Evolutionary conservation across 2,113 vertebrate genomes (phyloP).

Genomic region (Glaucidium brasilianum): DNA sequence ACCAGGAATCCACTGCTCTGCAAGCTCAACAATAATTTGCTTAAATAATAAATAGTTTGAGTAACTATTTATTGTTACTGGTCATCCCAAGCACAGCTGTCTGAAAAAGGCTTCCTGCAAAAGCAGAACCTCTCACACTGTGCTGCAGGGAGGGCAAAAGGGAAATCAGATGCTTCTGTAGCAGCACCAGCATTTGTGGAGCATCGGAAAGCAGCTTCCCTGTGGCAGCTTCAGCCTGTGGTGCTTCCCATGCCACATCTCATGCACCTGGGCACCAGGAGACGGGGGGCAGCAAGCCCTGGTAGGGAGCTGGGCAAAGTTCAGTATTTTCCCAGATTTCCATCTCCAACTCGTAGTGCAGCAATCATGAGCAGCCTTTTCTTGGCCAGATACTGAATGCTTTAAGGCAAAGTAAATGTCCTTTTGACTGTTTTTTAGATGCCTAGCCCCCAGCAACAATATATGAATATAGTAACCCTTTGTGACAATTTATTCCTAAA

Average conservation of each 20-base stretch:
- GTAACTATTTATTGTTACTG: too few species aligned
- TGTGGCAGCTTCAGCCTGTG: background rate
- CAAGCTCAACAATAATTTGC: background rate
- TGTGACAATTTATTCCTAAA: background rate
- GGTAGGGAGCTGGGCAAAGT: background rate
- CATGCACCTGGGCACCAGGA: fast-evolving
- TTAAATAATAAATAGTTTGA: background rate
- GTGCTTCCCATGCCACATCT: background rate
- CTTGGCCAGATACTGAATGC: background rate
- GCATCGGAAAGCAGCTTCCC: background rate
- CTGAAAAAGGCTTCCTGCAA: background rate
- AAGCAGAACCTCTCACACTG: background rate
- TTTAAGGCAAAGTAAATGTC: background rate
- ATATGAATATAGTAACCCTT: background rate
- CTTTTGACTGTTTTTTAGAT: background rate
- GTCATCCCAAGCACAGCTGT: background rate
- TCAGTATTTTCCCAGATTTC: background rate
- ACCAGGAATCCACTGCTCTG: background rate
- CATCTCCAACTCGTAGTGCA: fast-evolving
- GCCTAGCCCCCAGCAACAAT: background rate
- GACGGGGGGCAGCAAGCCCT: background rate
- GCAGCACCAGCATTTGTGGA: background rate
- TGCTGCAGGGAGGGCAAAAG: fast-evolving
- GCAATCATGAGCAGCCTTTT: background rate
- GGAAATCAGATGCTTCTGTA: background rate